phyloP scores from a whole-genome alignment of 2,797 vertebrate species.

The Tragopan temminckii region DNA sequence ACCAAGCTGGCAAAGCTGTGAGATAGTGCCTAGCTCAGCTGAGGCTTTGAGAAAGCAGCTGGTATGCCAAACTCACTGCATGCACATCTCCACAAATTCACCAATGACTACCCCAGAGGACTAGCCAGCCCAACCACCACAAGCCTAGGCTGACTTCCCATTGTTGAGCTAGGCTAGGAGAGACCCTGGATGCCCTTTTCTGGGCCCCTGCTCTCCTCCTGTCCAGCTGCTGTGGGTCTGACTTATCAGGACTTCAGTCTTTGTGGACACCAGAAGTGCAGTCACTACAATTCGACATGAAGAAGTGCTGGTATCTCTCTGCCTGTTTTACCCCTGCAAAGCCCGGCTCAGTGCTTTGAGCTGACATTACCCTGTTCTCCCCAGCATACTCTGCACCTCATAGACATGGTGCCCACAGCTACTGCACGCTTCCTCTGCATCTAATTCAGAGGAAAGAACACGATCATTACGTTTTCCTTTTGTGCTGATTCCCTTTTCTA shows the following conservation, averaged over 20 bases:
- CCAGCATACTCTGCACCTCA: background rate
- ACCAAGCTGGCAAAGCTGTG: background rate
- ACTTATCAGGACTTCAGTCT: accelerated
- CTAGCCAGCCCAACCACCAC: background rate
- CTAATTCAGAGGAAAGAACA: background rate
- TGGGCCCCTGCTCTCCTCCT: background rate
- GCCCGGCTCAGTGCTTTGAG: background rate
- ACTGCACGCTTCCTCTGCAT: accelerated
- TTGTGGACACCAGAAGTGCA: background rate
- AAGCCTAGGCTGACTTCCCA: accelerated
- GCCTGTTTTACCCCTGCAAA: background rate
- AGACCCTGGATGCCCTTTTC: background rate
- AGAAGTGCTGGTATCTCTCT: background rate
- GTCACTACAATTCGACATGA: background rate
- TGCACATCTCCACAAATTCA: background rate
- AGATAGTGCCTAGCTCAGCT: background rate
- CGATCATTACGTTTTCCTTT: background rate
- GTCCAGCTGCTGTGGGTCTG: background rate
- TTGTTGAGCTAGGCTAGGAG: accelerated
- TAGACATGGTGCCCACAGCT: background rate
- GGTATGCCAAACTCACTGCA: background rate
- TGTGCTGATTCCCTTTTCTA: background rate
- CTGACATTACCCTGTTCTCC: background rate
- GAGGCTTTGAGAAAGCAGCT: background rate
- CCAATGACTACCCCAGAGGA: background rate